Base-by-base conservation (phyloP, 2,888 invertebrate species). In the Apeira syringaria region DNA sequence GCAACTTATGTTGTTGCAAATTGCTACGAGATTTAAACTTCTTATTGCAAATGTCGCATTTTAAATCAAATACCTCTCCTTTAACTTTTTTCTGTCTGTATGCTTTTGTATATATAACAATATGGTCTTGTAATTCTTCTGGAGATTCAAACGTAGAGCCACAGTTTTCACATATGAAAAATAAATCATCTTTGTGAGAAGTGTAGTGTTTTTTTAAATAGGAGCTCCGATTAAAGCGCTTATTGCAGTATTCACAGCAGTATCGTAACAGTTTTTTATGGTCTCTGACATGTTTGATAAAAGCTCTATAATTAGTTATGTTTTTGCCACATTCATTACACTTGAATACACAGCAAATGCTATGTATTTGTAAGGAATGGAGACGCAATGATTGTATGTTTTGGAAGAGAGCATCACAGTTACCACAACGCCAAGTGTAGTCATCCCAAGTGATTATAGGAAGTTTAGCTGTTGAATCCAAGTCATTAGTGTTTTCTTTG, bases 201-300 rank as follows among this genome's bases (percentile, higher is more conserved):
- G 24, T 6, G 6, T 53, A 56, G 53, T 89, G 89, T 4, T 71
- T 69, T 42, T 82, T 83, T 1, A 84, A 49, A 11, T 68, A 59
- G 0, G 70, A 52, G 1, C 71, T 68, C 8, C 71, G 56, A 0
- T 57, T 54, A 12, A 81, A 86, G 0, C 64, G 46, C 25, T 76
- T 76, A 13, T 82, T 83, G 37, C 89, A 89, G 15, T 68, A 74
- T 39, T 89, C 89, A 44, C 89, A 89, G 47, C 80, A 82, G 41
- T 80, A 78, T 12, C 76, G 56, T 0, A 89, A 52, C 1, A 68
- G 34, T 24, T 78, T 83, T 18, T 79, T 82, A 30, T 88, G 88
- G 24, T 70, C 56, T 3, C 82, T 59, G 1, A 78, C 74, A 52
- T 89, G 89, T 41, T 73, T 80, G 0, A 88, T 50, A 17, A 87